phyloP scores from a whole-genome alignment of 92 coral and sea anemone genomes.

The Epizoanthus scotinus region DNA sequence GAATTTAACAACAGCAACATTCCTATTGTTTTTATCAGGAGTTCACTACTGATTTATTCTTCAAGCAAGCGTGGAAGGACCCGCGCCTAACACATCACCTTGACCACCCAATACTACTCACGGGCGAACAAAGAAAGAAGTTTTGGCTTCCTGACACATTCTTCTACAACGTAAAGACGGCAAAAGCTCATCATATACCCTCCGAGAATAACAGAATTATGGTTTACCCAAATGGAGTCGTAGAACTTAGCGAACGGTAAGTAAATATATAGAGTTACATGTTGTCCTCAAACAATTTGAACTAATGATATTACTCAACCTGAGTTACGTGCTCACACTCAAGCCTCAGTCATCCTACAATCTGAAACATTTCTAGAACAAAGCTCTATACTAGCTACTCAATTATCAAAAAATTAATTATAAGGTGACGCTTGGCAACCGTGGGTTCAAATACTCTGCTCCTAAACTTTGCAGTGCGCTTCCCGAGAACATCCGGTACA shows the following conservation, averaged over 20 bases:
- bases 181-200: slow-evolving; percentile 84
- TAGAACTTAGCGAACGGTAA: slow-evolving; percentile 92
- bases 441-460: too few species aligned
- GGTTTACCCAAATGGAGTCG: slow-evolving; percentile 71
- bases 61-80: slow-evolving; percentile 97
- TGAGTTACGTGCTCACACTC: too few species aligned
- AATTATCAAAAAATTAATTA: too few species aligned
- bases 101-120: slow-evolving; percentile 62
- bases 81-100: slow-evolving; percentile 75
- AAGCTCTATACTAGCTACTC: too few species aligned
- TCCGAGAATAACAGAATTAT: slow-evolving; percentile 82
- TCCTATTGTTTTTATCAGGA: slow-evolving; percentile 58
- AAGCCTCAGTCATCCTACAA: too few species aligned
- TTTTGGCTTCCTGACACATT: slow-evolving; percentile 99
- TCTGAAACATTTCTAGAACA: too few species aligned
- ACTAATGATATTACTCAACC: not conserved
- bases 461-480: too few species aligned
- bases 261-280: not conserved
- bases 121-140: slow-evolving; percentile 70
- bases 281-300: not conserved
- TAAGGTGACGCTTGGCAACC: too few species aligned
- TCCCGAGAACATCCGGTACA: too few species aligned
- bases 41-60: slow-evolving; percentile 83
- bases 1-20: slow-evolving; percentile 15
- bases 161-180: slow-evolving; percentile 87